These are phyloP conservation scores for Antigone vipio DNA, from an alignment of 2,113 vertebrate species.

Conservation along the genomic window DNA sequence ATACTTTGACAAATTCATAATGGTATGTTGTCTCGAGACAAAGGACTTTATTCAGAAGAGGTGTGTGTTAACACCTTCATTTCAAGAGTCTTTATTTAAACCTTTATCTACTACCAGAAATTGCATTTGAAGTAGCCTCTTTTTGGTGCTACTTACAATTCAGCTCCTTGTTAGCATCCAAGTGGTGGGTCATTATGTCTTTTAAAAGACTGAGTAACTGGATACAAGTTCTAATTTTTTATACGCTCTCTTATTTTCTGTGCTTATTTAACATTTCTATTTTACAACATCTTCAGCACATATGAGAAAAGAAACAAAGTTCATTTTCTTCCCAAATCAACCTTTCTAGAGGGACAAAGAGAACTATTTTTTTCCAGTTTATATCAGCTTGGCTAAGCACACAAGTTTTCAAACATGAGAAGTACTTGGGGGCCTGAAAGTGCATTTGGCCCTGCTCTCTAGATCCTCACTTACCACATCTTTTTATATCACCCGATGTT, in stretches of 20 bases:
- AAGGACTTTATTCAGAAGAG: not conserved
- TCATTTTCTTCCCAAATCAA: not conserved
- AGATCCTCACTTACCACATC: not conserved
- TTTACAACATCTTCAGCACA: not conserved
- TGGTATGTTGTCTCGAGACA: not conserved
- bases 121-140: not conserved
- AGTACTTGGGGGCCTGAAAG: not conserved
- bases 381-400: not conserved
- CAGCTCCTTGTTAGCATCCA: not conserved
- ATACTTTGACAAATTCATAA: not conserved
- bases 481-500: not conserved
- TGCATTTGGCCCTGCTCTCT: not conserved
- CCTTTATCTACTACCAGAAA: not conserved
- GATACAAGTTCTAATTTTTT: not conserved
- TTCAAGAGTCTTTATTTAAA: not conserved
- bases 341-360: not conserved
- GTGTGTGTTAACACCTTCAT: not conserved
- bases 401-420: not conserved
- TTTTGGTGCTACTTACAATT: not conserved
- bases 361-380: not conserved
- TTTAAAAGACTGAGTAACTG: not conserved
- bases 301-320: not conserved
- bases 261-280: not conserved
- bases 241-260: not conserved
- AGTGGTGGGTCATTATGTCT: fast-evolving